Evolutionary conservation across 2,888 invertebrate genomes (phyloP).

Genomic region (Drosophila maculinotata): DNA sequence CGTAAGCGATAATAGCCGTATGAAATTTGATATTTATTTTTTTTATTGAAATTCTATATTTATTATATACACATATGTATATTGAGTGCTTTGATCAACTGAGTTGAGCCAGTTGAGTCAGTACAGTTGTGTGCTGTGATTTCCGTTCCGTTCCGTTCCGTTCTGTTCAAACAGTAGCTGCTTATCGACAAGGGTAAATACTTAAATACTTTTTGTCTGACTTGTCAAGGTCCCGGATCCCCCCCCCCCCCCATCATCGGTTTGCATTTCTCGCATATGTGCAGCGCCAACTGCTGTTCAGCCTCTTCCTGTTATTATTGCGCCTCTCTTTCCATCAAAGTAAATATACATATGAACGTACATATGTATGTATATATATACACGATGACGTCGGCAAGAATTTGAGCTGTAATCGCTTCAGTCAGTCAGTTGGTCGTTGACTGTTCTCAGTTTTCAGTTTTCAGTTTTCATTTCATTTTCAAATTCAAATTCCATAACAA

Average conservation of each 20-base stretch:
- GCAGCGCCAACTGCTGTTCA: constrained; percentile 12
- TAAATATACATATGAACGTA: neutral
- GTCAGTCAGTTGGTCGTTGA: constrained; percentile 63
- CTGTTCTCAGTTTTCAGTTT: constrained; percentile 30
- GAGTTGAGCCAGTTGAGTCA: neutral
- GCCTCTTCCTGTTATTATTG: constrained; percentile 49
- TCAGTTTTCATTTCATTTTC: constrained; percentile 51
- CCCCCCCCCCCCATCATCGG: constrained; percentile 32
- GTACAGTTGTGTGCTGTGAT: constrained; percentile 54
- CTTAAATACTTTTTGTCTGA: constrained; percentile 13
- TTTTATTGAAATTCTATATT: too few species aligned
- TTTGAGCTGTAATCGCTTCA: constrained; percentile 52
- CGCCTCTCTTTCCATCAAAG: constrained; percentile 14
- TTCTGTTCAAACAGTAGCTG: constrained; percentile 16
- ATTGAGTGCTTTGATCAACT: neutral
- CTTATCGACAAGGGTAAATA: constrained; percentile 48
- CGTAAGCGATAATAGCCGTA: too few species aligned
- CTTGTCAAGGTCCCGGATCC: constrained; percentile 33
- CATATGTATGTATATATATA: neutral
- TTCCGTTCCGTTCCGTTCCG: constrained; percentile 45
- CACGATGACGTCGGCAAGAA: constrained; percentile 60
- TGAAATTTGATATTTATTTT: too few species aligned
- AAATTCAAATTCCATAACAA: constrained; percentile 77
- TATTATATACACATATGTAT: too few species aligned
- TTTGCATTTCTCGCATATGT: constrained; percentile 49